phyloP scores from a whole-genome alignment of 1,140 invertebrate genomes.

The Bombus waltoni region DNA sequence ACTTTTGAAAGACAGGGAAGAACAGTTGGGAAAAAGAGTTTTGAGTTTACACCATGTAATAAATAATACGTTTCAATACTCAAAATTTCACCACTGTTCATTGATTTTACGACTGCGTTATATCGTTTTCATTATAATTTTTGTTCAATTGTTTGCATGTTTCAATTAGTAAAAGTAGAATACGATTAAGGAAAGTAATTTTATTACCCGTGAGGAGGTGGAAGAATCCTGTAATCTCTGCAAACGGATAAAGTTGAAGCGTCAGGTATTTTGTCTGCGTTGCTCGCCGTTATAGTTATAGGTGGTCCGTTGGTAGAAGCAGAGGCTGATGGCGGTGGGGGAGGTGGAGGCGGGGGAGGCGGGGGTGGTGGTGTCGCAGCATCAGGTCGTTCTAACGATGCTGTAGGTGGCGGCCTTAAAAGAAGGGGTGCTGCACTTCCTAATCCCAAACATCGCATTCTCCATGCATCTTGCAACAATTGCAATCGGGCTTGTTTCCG shows the following conservation, averaged over 20 bases:
- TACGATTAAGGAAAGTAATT: background rate
- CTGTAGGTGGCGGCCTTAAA: constrained; percentile 75
- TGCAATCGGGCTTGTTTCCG: constrained; percentile 93
- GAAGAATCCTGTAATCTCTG: constrained; percentile 77
- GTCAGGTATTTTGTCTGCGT: constrained; percentile 68
- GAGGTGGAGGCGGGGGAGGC: constrained; percentile 52
- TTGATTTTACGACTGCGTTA: too few species aligned
- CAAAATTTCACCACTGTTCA: too few species aligned
- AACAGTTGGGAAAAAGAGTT: too few species aligned
- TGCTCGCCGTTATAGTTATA: constrained; percentile 41
- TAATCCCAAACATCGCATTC: constrained; percentile 92
- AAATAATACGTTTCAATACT: too few species aligned
- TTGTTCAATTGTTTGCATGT: background rate
- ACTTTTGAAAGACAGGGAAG: too few species aligned
- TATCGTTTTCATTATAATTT: background rate
- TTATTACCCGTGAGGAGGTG: constrained; percentile 74
- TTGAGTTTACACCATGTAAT: too few species aligned
- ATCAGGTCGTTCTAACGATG: constrained; percentile 71
- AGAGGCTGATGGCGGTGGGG: constrained; percentile 66
- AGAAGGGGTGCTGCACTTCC: constrained; percentile 82
- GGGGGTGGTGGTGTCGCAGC: constrained; percentile 59
- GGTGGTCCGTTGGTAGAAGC: constrained; percentile 42
- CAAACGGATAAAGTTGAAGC: constrained; percentile 70
- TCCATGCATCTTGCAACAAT: constrained; percentile 93
- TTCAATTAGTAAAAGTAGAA: background rate